Percentiles rank a stretch among this genome's conserved stretches.
Evolutionary conservation across 2,888 invertebrate species (phyloP).

Genomic region (Noctua fimbriata): DNA sequence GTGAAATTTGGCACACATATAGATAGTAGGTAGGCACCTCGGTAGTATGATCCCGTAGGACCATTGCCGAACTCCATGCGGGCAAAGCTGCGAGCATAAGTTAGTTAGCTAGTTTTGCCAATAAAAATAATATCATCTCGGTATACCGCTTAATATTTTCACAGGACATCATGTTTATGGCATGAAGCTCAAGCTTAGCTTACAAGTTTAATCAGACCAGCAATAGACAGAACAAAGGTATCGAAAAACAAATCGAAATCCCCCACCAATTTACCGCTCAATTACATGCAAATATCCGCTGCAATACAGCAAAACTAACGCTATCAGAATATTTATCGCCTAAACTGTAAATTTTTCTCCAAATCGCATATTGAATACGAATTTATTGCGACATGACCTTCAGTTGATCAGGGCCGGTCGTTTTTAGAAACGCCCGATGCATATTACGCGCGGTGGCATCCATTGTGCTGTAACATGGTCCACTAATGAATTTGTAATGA

Average conservation of each 20-base stretch:
- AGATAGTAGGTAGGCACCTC: no score
- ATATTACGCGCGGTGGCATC: conserved; percentile 51
- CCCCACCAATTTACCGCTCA: conserved; percentile 27
- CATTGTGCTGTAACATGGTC: conserved; percentile 56
- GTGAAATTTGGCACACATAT: no score
- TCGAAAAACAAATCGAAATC: background rate
- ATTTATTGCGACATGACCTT: conserved; percentile 68
- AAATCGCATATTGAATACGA: conserved; percentile 67
- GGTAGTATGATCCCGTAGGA: no score
- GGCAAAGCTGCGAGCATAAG: background rate
- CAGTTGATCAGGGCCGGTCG: conserved; percentile 62
- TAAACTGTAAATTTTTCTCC: conserved; percentile 69
- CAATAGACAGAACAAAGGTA: no score
- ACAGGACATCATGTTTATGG: background rate
- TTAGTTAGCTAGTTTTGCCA: background rate
- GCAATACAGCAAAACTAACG: conserved; percentile 64
- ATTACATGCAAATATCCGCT: conserved; percentile 55
- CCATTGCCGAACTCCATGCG: no score
- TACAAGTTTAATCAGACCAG: background rate
- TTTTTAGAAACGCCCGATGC: conserved; percentile 66
- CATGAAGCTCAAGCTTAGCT: background rate
- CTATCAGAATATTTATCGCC: conserved; percentile 66
- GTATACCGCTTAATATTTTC: no score
- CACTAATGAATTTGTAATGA: conserved; percentile 63
- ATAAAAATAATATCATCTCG: background rate